Evolutionary conservation across 2,113 vertebrate species (phyloP), one percentile per base, ranked within the genome.

Genomic region (Pteropus alecto): DNA sequence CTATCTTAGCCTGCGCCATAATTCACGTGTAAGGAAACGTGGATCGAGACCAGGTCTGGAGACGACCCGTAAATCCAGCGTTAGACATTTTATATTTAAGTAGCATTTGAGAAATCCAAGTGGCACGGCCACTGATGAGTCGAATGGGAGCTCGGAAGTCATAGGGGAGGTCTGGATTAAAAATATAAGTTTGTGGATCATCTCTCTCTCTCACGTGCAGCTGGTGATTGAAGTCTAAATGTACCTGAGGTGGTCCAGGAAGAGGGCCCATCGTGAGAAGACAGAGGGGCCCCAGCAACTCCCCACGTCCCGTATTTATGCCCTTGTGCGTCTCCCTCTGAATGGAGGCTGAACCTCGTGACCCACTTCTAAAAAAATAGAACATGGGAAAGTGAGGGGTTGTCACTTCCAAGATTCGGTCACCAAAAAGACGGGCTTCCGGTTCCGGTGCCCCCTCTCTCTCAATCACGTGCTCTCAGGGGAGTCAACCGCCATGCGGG

Each of bases 191-290:
- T n/a, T 68, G 21, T 77, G 68, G 83, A 38, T 79, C 56, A 54
- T 9, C 30, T n/a, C 14, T 3, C 22, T 61, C 30, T 61, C 30
- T 68, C 11, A 0, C 2, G 0, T 19, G 3, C n/a, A 28, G 9
- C 77, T 88, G 19, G 4, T 84, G 60, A 65, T 54, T 19, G 35
- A 61, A 74, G 21, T 19, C 16, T 24, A 33, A 10, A 16, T 21
- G 30, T 38, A 2, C 60, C 24, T 9, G 56, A 38, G 11, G 71
- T 30, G 28, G 76, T 78, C 68, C 46, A 78, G 21, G 38, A 48
- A 87, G 43, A 71, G 7, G 61, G 41, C 2, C 1, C 33, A 81
- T 12, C n/a, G 3, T 21, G 48, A 46, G 51, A 68, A 87, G 33
- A 51, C 11, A 77, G 19, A n/a, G 24, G 1, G 28, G 22, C 22